Conservation (phyloP, 1,140 invertebrate species). For the Arion vulgaris region DNA sequence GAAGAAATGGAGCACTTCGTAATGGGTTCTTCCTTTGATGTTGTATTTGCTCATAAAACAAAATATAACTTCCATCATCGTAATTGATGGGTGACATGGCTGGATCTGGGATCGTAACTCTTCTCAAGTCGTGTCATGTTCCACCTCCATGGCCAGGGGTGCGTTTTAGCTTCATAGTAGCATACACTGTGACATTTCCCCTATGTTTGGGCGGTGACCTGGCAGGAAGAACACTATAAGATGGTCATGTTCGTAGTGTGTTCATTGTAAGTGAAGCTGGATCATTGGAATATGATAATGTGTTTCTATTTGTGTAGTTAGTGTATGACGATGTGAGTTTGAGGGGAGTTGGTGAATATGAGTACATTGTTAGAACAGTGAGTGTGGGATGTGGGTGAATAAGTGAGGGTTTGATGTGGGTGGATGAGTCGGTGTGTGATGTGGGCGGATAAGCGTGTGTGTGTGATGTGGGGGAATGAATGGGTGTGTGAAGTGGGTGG, state of each 20-base stretch:
- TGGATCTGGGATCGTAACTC: neutral
- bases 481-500: no score
- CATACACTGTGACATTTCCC: neutral
- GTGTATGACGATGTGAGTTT: no score
- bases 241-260: neutral
- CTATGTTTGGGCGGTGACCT: neutral
- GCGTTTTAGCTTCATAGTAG: neutral
- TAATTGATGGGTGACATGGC: neutral
- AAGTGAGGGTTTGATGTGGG: no score
- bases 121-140: constrained; percentile 8
- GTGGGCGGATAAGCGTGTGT: no score
- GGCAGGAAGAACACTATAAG: neutral
- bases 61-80: neutral
- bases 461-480: no score
- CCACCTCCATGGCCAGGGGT: neutral
- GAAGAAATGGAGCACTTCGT: neutral
- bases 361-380: no score
- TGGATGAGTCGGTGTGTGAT: no score
- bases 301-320: no score
- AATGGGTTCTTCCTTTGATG: neutral
- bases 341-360: no score
- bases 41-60: neutral
- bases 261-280: neutral
- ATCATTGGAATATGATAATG: no score
- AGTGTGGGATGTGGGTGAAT: no score